phyloP scores from a whole-genome alignment of 2,797 vertebrate species.

The Rhynchonycteris naso region DNA sequence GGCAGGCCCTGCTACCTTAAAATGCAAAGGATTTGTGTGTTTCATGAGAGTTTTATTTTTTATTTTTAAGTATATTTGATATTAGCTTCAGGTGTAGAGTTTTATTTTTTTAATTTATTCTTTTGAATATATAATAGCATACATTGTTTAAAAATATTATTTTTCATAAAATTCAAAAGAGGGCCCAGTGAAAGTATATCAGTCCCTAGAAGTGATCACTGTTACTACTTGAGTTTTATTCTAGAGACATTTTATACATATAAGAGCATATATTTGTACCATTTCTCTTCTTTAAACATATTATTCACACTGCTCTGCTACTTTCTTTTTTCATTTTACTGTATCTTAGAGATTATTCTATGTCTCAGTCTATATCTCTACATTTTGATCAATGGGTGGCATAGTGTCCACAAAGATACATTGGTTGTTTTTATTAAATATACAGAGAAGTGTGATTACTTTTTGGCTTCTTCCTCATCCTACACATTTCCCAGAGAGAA shows the following conservation, averaged over 20 bases:
- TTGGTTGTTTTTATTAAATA: background rate
- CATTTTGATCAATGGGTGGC: background rate
- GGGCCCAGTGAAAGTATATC: background rate
- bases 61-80: background rate
- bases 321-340: background rate
- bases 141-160: background rate
- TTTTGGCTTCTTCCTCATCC: background rate
- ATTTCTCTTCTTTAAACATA: background rate
- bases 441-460: background rate
- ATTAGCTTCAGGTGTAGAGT: background rate
- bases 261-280: background rate
- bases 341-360: background rate
- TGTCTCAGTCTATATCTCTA: background rate
- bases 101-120: background rate
- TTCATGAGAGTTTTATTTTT: background rate
- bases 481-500: background rate
- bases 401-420: background rate
- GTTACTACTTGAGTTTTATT: conserved; percentile 23
- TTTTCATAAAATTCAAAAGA: background rate
- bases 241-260: background rate
- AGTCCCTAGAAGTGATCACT: background rate
- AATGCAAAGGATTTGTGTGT: background rate
- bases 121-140: conserved; percentile 31
- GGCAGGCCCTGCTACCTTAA: background rate
- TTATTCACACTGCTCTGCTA: background rate